Base-by-base conservation (phyloP, 2,113 vertebrate species). In the Lampris incognitus region DNA sequence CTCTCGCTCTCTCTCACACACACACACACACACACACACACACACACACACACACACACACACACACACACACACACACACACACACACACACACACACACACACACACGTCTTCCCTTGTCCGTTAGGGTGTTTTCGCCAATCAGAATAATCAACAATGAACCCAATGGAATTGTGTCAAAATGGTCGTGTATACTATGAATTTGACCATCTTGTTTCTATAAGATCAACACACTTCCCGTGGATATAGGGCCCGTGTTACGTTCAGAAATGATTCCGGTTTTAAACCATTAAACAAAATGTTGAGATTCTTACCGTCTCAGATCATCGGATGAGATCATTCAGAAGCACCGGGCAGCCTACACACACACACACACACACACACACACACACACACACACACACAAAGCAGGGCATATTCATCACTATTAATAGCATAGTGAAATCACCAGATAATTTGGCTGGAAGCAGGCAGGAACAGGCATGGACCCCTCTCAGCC, bases 241-340 rank as follows among this genome's bases (percentile, higher is more conserved):
- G 7, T 46, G 4, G 44, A 4, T 46, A 46, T 24, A 24, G 24
- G 24, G 24, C 24, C 24, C 24, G 24, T 24, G 24, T 24, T 24
- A 24, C 24, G 24, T 24, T 24, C 48, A 51, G 65, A 37, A 50
- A 52, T n/a, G 7, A 44, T 79, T 74, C 69, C 64, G 58, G 62
- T 24, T 68, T 69, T 50, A 39, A 74, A 81, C 69, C 60, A 54
- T 77, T 72, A 77, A 67, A 77, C 61, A 57, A 46, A 82, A 82
- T 60, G 78, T 51, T 74, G 75, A 62, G 84, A 88, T 89, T 91
- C 79, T 85, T 89, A 72, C 67, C 82, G 79, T 60, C 77, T 88
- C 85, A 88, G 83, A 91, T 91, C 88, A 91, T 82, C 77, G 67
- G 72, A 90, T 92, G 90, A 91, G 87, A 88, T 91, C 89, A 91